Base-by-base conservation (phyloP, 1,140 invertebrate genomes). In the Brachionus calyciflorus region DNA sequence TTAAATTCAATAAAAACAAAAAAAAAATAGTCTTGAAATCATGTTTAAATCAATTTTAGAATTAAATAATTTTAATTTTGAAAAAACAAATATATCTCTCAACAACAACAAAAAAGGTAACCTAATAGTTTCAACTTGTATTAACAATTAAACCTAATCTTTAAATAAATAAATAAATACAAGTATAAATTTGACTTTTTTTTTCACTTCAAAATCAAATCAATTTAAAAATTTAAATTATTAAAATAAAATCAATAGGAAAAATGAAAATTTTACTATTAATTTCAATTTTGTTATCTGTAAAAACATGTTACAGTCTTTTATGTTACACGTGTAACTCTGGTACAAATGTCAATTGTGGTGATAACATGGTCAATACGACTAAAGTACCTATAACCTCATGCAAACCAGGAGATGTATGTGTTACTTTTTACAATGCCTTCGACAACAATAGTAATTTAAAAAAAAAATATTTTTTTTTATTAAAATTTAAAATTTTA, bases 401-500 rank as follows among this genome's bases (percentile, higher is more conserved):
- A n/a, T 73, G 69, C 30, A 33, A 6, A 5, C 4, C 41, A 28
- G 12, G 14, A 24, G 46, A 33, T 19, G 19, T 19, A 12, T 73
- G 69, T 41, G 51, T 73, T 28, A 49, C 26, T 33, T 73, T 73
- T 55, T 33, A 40, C 19, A 73, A 73, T 24, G 28, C 10, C 33
- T 73, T 53, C 14, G 69, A 73, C 48, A 33, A 33, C 12, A 53
- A 73, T 17, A 55, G 69, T 73, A 55, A 26, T 46, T 46, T 12
- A 70, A 40, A 14, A 46, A 28, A n/a, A 37, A 10, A 41, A 17
- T 40, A 19, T 37, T 12, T 51, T 12, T 21, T 1, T 51, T 24
- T 7, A 37, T 28, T 70, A 19, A 49, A 70, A 28, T 70, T 49
- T 17, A 70, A 46, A n/a, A 70, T 10, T 40, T 55, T 73, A 10